phyloP scores from a whole-genome alignment of 1,140 invertebrate genomes.

The Cydia fagiglandana region DNA sequence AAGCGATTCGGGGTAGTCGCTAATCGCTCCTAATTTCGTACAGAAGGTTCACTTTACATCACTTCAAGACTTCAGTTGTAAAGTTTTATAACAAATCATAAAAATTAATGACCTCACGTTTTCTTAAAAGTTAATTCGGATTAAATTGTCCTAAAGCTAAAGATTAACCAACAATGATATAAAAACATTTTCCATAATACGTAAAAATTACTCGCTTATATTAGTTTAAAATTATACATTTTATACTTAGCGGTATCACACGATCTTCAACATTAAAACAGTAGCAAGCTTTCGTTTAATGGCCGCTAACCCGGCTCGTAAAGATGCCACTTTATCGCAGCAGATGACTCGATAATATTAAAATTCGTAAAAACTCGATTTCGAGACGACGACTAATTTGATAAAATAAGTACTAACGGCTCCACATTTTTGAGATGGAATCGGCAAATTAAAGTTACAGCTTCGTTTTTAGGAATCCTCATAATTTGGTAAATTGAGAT shows the following conservation, averaged over 20 bases:
- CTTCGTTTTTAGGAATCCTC: neutral
- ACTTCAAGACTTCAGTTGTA: constrained; percentile 7
- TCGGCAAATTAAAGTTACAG: constrained; percentile 14
- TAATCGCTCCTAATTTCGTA: neutral
- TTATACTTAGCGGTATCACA: constrained; percentile 32
- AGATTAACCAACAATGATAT: constrained; percentile 1
- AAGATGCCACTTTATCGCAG: constrained; percentile 39
- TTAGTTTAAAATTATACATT: constrained; percentile 35
- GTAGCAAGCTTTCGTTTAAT: constrained; percentile 40
- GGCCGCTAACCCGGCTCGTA: constrained; percentile 31
- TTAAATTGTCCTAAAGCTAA: neutral
- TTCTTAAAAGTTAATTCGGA: neutral
- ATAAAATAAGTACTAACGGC: constrained; percentile 31
- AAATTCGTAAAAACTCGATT: constrained; percentile 26
- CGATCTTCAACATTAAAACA: constrained; percentile 34
- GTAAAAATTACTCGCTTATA: constrained; percentile 17
- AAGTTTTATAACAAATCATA: neutral
- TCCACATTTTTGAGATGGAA: constrained; percentile 19
- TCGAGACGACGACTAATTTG: constrained; percentile 28
- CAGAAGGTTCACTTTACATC: neutral
- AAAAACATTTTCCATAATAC: neutral
- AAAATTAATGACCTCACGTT: neutral
- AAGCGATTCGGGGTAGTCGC: neutral
- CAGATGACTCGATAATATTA: constrained; percentile 27
- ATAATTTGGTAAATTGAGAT: neutral